Base-by-base conservation (phyloP, 23 tunicate species). In the Botrylloides violaceus region DNA sequence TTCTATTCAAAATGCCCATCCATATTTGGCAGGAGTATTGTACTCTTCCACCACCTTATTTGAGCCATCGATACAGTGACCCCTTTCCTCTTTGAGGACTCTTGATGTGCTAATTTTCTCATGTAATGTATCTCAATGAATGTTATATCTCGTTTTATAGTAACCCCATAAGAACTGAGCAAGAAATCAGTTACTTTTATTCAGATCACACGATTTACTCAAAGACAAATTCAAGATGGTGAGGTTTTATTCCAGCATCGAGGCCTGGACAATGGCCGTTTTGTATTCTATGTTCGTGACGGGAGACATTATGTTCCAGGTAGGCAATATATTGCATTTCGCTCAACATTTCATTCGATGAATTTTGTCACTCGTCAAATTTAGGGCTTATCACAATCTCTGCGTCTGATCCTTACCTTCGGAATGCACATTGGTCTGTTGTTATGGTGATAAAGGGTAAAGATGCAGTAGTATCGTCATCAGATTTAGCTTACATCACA, bases 201-300 rank as follows among this genome's bases (percentile, higher is more conserved):
- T n/a, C 71, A 90, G 97, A 49, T 90, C 1, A 82, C 65, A 36
- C 77, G 75, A 61, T 90, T 90, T 75, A 77, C 85, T 3, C 90
- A 83, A 60, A 59, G 79, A 28, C 87, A 90, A 30, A 75, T 90
- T 59, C 39, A 47, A 0, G 5, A 60, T 29, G 66, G 73, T 58
- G 36, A 70, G 35, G 84, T 90, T 57, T 49, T 90, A 53, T 83
- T 90, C 65, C 80, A 71, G 22, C 92, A 85, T 38, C 48, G 50
- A 4, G 92, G 88, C 48, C 39, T 36, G 31, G 73, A 76, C 55
- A 70, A 66, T 48, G 90, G 88, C 9, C 81, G 90, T 5, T 90
- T 90, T 61, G 90, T 90, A 49, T 90, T 90, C 60, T 83, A 75
- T 83, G 97, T 90, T 20, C 74, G 58, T 56, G 97, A 90, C 66